Evolutionary conservation across 2,888 invertebrate species (phyloP).

Genomic region (Chaetoderma sp.): DNA sequence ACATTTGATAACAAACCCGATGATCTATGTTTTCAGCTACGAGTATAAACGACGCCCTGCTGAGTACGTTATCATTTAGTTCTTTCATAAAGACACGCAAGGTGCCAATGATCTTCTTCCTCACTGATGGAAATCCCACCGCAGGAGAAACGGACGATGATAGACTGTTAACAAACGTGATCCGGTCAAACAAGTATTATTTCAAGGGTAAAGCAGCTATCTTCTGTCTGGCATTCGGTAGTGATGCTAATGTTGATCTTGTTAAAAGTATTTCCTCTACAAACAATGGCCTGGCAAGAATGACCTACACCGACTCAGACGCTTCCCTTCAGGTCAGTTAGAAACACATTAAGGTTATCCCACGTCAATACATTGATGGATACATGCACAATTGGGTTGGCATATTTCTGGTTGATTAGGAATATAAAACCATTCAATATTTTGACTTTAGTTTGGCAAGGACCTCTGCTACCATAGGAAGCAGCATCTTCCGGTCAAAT

Average conservation of each 20-base stretch:
- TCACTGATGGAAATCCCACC: constrained; percentile 71
- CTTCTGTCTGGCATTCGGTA: constrained; percentile 49
- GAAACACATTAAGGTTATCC: too few relatives aligned
- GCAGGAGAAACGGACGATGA: constrained; percentile 58
- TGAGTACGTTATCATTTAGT: constrained; percentile 68
- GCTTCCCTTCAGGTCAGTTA: constrained; percentile 79
- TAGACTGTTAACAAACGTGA: constrained; percentile 51
- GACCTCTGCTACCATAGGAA: too few relatives aligned
- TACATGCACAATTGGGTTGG: too few relatives aligned
- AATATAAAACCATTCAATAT: too few relatives aligned
- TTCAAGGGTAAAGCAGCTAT: constrained; percentile 38
- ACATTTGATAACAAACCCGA: too few relatives aligned
- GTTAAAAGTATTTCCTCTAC: constrained; percentile 70
- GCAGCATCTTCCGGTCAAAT: too few relatives aligned
- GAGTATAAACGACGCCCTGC: constrained; percentile 77
- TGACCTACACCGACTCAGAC: constrained; percentile 81
- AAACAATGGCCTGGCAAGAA: constrained; percentile 78
- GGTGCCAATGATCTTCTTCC: constrained; percentile 63
- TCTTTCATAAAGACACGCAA: constrained; percentile 22
- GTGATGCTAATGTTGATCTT: constrained; percentile 45
- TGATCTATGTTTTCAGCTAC: too few relatives aligned
- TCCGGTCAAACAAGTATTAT: constrained; percentile 41
- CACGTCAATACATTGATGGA: too few relatives aligned
- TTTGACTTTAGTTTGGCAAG: too few relatives aligned
- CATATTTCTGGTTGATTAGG: too few relatives aligned